These are phyloP conservation scores for Scaptomyza pallida DNA, from an alignment of 1,140 invertebrate species.

Conservation along the genomic window DNA sequence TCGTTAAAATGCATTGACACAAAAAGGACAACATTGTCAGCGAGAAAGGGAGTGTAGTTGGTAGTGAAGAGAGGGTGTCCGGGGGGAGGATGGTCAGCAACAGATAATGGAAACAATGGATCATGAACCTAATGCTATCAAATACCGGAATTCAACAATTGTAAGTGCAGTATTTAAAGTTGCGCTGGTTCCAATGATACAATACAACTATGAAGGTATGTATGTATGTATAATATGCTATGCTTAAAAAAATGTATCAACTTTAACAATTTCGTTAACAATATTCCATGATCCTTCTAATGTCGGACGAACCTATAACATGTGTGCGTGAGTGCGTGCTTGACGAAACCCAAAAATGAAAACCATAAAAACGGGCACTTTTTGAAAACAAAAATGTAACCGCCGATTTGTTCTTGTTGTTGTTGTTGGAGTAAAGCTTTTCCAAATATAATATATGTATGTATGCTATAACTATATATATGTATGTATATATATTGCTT, in stretches of 20 bases:
- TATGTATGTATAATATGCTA: conserved; percentile 41
- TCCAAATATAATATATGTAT: conserved; percentile 50
- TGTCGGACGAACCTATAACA: conserved; percentile 47
- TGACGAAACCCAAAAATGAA: conserved; percentile 55
- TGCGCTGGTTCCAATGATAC: conserved; percentile 47
- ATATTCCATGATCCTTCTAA: conserved; percentile 63
- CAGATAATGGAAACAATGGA: conserved; percentile 80
- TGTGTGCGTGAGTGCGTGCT: conserved; percentile 43
- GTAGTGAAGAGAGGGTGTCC: neutral
- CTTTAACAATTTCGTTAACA: conserved; percentile 68
- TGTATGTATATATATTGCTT: conserved; percentile 18
- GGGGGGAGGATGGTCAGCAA: conserved; percentile 40
- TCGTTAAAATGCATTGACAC: conserved; percentile 80
- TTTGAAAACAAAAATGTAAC: conserved; percentile 54
- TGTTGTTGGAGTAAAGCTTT: conserved; percentile 67
- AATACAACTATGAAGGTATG: conserved; percentile 48
- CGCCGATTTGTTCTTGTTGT: conserved; percentile 27
- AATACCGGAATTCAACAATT: conserved; percentile 77
- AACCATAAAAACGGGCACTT: conserved; percentile 56
- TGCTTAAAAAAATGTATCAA: conserved; percentile 74
- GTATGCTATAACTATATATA: conserved; percentile 15
- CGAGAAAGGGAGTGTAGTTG: neutral
- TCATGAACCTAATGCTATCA: conserved; percentile 71
- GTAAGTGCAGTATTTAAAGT: conserved; percentile 61
- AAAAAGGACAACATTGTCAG: conserved; percentile 72